Evolutionary conservation across 2,113 vertebrate species (phyloP).

Genomic region (Archocentrus centrarchus): DNA sequence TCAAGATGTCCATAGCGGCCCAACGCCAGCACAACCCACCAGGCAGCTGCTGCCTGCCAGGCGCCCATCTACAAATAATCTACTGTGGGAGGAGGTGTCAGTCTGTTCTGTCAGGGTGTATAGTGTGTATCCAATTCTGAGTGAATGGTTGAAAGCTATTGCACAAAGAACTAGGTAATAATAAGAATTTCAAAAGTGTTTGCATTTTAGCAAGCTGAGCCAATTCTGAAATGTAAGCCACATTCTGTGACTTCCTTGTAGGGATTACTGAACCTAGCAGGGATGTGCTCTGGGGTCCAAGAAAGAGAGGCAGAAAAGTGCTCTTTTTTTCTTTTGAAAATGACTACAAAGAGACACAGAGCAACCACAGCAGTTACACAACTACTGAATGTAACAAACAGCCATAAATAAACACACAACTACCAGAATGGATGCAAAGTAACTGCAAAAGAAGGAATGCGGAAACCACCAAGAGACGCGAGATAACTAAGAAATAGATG

Average conservation of each 20-base stretch:
- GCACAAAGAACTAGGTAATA: conserved; percentile 10
- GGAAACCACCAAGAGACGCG: not conserved
- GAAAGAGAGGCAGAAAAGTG: not conserved
- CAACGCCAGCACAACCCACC: conserved; percentile 61
- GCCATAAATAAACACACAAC: conserved; percentile 2
- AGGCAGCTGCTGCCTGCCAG: conserved; percentile 76
- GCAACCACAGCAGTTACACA: not conserved
- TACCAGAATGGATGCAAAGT: conserved; percentile 4
- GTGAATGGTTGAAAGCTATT: conserved; percentile 17
- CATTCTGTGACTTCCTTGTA: not conserved
- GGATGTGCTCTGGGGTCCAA: not conserved
- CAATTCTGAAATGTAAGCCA: not conserved
- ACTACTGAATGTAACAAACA: not conserved
- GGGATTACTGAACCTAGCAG: not conserved
- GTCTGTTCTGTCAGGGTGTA: conserved; percentile 41
- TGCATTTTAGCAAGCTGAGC: not conserved
- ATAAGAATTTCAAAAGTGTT: conserved; percentile 6
- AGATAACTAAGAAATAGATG: conserved; percentile 1
- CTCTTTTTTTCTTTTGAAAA: not conserved
- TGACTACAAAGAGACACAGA: not conserved
- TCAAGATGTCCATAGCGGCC: conserved; percentile 68
- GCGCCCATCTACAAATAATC: conserved; percentile 69
- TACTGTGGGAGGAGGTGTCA: conserved; percentile 63
- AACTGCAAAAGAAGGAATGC: not conserved
- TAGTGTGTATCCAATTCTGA: not conserved